phyloP scores from a whole-genome alignment of 2,888 invertebrate species.

The Aplocera efformata region DNA sequence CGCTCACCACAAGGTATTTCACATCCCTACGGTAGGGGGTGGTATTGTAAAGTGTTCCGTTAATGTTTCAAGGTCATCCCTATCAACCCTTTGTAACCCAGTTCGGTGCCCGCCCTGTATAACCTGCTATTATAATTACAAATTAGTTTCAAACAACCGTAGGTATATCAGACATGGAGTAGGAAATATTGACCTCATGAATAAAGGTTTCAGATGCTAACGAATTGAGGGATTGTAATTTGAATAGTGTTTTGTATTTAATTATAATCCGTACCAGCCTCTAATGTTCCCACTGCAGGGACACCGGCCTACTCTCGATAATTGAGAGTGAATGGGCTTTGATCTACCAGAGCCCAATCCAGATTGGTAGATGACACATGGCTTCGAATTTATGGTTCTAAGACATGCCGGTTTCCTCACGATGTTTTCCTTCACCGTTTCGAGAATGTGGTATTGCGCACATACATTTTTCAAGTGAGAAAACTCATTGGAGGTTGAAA shows the following conservation, averaged over 20 bases:
- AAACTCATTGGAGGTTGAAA: no score
- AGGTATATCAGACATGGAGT: not conserved
- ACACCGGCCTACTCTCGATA: no score
- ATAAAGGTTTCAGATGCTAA: constrained; percentile 8
- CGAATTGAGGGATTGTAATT: constrained; percentile 10
- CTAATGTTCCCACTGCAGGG: no score
- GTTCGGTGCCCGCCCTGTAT: constrained; percentile 29
- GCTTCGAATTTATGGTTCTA: no score
- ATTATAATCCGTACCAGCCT: no score
- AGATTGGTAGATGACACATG: no score
- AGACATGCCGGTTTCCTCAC: no score
- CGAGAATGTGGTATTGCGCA: no score
- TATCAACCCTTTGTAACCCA: constrained; percentile 33
- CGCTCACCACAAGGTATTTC: not conserved
- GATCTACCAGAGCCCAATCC: no score
- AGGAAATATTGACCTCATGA: constrained; percentile 13
- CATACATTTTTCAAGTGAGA: no score
- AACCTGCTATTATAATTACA: constrained; percentile 39
- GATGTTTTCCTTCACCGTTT: no score
- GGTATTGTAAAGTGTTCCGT: constrained; percentile 18
- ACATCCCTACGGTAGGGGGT: constrained; percentile 1
- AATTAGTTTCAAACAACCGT: constrained; percentile 30
- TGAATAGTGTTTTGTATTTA: not conserved
- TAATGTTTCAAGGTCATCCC: constrained; percentile 28
- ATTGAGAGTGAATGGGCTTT: no score